phyloP scores from a whole-genome alignment of 1,140 invertebrate genomes.

The Heliothis subflexa region DNA sequence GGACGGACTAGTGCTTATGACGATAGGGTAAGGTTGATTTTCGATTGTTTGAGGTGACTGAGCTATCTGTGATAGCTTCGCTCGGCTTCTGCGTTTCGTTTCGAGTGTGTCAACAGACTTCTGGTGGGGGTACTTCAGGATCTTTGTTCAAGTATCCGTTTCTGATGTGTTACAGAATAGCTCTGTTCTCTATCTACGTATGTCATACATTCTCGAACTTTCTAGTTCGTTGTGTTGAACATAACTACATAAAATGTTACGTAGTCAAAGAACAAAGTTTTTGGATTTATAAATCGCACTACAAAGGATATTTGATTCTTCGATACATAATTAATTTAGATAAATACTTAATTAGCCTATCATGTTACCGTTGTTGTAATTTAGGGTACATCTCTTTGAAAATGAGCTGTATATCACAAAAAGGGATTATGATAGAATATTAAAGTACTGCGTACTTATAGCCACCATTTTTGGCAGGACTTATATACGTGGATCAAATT shows the following conservation, averaged over 20 bases:
- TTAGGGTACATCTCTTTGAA: too few relatives aligned
- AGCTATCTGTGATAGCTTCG: neutral
- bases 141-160: conserved; percentile 44
- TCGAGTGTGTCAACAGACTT: conserved; percentile 44
- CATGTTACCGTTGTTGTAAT: too few relatives aligned
- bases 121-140: conserved; percentile 29
- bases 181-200: neutral
- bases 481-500: neutral
- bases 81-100: conserved; percentile 22
- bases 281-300: neutral
- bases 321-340: too few relatives aligned
- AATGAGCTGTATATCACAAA: too few relatives aligned
- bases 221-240: too few relatives aligned
- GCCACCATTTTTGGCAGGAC: too few relatives aligned
- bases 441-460: too few relatives aligned
- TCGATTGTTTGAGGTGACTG: neutral
- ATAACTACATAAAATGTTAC: too few relatives aligned
- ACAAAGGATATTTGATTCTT: conserved; percentile 1
- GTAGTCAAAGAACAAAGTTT: too few relatives aligned
- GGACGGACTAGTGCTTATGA: neutral
- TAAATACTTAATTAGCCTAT: too few relatives aligned
- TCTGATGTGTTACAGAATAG: conserved; percentile 27
- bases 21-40: conserved; percentile 10
- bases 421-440: too few relatives aligned
- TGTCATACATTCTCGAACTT: neutral